Base-by-base conservation (phyloP, 2,113 vertebrate species). In the Brachionichthys hirsutus region DNA sequence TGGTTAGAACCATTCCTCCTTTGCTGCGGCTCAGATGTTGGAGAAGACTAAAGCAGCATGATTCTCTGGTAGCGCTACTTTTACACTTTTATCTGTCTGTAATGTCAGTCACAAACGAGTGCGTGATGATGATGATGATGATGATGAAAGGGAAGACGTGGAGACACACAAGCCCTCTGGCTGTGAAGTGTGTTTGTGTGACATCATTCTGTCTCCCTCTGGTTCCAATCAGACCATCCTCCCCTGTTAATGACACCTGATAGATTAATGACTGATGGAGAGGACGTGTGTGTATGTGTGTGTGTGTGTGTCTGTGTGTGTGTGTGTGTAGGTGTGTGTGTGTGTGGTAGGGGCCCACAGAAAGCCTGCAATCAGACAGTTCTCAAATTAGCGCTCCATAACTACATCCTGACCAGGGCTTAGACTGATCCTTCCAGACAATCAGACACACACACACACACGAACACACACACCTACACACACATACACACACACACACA, bases 221-320 rank as follows among this genome's bases (percentile, higher is more conserved):
- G 89, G 80, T 89, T 90, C 55, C 87, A 90, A 91, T 91, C 87
- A 90, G 73, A 47, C 80, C 71, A 81, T 86, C 86, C 74, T 78
- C 62, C 79, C 52, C 70, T 59, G 67, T 70, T 90, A 89, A 87
- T 84, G 83, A 87, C 83, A 89, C 80, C 85, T 89, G 88, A 91
- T 89, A 72, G 79, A 91, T 89, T 89, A 90, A 89, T 88, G 83
- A 82, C 86, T 86, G 83, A 89, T 90, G 86, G 78, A 85, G 70
- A 57, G 53, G 41, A 24, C 55, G 57, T 64, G 52, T 66, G 50
- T 51, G 56, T 59, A 50, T 69, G 24, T 71, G 36, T 66, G 47
- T 62, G 67, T 52, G 45, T 63, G 14, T 62, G 50, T 54, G 54
- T 67, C 58, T 78, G 53, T 54, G 59, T 49, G 42, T 54, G 62